Evolutionary conservation across 2,797 vertebrate genomes (phyloP).

Genomic region (Hipposideros larvatus): DNA sequence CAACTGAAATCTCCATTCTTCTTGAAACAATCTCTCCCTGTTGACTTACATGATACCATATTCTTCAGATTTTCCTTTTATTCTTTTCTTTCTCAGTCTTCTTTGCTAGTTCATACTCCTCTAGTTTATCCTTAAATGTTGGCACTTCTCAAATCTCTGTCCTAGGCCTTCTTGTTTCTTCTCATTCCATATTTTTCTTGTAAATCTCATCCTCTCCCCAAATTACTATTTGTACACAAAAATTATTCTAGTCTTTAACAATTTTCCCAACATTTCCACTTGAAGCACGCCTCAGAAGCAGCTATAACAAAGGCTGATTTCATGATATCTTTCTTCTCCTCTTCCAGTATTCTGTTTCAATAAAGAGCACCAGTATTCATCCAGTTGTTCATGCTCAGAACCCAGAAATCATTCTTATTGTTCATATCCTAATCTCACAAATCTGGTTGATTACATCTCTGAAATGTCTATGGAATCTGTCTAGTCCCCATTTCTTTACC

Average conservation of each 20-base stretch:
- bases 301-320: background rate
- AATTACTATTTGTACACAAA: conserved; percentile 19
- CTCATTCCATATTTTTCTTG: background rate
- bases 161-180: background rate
- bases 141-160: background rate
- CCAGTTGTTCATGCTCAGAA: background rate
- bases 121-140: background rate
- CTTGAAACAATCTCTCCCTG: background rate
- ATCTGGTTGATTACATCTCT: background rate
- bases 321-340: background rate
- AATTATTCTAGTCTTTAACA: background rate
- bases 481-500: conserved; percentile 15
- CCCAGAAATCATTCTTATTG: background rate
- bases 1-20: background rate
- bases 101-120: background rate
- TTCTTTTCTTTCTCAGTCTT: background rate
- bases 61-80: conserved; percentile 8
- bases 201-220: background rate
- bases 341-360: background rate
- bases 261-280: conserved; percentile 1
- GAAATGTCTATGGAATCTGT: background rate
- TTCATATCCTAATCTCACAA: conserved; percentile 14
- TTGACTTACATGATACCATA: background rate
- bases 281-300: background rate
- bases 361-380: background rate